These are phyloP conservation scores for Styela clava DNA, from an alignment of 23 tunicate species.

Conservation along the genomic window DNA sequence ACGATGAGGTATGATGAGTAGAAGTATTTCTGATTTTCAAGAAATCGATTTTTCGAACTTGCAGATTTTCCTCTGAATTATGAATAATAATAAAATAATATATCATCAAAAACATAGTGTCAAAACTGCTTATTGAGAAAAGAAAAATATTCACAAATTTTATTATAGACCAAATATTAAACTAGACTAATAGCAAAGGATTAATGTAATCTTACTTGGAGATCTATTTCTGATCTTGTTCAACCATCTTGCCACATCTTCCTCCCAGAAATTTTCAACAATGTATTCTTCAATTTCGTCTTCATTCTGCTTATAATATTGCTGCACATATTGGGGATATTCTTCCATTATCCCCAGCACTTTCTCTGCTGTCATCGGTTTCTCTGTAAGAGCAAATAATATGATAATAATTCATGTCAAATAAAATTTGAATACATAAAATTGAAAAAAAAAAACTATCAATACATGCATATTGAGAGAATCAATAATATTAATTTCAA, in stretches of 20 bases:
- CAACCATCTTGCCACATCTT: constrained; percentile 47
- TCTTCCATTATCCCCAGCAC: constrained; percentile 40
- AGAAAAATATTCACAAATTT: background rate
- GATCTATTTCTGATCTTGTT: constrained; percentile 13
- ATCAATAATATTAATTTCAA: no score
- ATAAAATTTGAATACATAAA: no score
- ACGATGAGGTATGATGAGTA: constrained; percentile 37
- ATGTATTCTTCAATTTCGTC: constrained; percentile 42
- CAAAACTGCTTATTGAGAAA: no score
- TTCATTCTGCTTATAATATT: constrained; percentile 44
- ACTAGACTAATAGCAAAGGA: background rate
- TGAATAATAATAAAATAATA: no score
- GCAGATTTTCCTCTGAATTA: constrained; percentile 39
- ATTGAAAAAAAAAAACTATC: no score
- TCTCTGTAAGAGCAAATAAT: background rate
- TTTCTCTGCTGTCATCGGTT: constrained; percentile 1
- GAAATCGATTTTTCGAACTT: constrained; percentile 49
- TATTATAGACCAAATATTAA: no score
- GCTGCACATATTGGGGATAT: constrained; percentile 36
- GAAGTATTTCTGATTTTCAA: constrained; percentile 34
- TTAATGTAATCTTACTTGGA: background rate
- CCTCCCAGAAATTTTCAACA: constrained; percentile 37
- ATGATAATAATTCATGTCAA: no score
- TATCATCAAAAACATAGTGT: no score
- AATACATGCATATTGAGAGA: no score